phyloP scores from a whole-genome alignment of 2,797 vertebrate genomes.

The Tragopan temminckii region DNA sequence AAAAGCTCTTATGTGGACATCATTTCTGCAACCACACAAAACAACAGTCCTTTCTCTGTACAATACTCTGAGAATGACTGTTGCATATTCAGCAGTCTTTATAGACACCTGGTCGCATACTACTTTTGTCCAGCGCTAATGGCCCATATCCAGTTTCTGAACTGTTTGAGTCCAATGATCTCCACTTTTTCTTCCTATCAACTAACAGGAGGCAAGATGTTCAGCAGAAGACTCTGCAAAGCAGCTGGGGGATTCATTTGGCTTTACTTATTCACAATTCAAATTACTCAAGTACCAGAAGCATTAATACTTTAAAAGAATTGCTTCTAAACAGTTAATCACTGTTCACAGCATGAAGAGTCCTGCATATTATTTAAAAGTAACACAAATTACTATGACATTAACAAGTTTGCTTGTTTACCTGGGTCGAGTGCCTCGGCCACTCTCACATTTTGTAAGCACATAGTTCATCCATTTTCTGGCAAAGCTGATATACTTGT shows the following conservation, averaged over 20 bases:
- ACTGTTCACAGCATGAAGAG: neutral
- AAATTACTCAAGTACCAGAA: neutral
- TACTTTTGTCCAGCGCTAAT: neutral
- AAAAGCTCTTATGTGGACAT: neutral
- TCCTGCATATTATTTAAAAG: neutral
- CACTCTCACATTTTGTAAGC: conserved; percentile 98
- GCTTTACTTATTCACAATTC: neutral
- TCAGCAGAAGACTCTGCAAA: neutral
- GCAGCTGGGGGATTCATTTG: neutral
- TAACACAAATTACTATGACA: neutral
- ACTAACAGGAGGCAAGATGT: neutral
- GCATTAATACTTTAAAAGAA: neutral
- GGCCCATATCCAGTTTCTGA: neutral
- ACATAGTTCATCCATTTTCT: conserved; percentile 99
- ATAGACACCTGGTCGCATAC: neutral
- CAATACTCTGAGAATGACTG: neutral
- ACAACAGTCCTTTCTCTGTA: neutral
- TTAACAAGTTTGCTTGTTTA: conserved; percentile 69
- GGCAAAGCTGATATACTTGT: conserved; percentile 96
- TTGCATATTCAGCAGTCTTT: neutral
- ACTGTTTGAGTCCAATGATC: neutral
- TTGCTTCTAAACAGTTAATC: neutral
- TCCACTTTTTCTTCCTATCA: neutral
- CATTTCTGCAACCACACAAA: neutral
- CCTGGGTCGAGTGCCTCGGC: conserved; percentile 96